Conservation (phyloP, 2,113 vertebrate species). For the Mobula birostris region DNA sequence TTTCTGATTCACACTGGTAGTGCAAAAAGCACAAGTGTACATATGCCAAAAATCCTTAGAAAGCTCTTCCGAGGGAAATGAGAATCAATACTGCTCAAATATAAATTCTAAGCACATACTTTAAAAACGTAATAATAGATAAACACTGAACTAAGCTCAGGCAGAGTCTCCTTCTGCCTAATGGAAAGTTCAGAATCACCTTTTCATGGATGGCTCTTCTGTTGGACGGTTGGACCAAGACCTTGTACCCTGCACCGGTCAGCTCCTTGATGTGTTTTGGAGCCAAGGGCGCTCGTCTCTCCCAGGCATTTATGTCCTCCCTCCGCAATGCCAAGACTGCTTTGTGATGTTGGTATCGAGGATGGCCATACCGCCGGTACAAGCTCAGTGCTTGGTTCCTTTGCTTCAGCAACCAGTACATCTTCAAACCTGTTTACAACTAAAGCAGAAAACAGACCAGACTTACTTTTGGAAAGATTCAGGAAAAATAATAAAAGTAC, state of each 20-base stretch:
- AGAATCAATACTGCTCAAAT: neutral
- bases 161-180: neutral
- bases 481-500: neutral
- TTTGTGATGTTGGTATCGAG: slow-evolving; percentile 50
- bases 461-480: neutral
- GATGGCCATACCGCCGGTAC: neutral
- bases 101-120: neutral
- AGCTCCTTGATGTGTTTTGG: slow-evolving; percentile 82
- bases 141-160: neutral
- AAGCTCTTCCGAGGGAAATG: neutral
- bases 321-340: slow-evolving; percentile 78
- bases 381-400: neutral
- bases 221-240: slow-evolving; percentile 89
- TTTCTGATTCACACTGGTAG: neutral
- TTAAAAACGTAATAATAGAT: neutral
- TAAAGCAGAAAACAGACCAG: neutral
- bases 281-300: slow-evolving; percentile 85
- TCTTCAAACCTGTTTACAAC: neutral
- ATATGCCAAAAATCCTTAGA: neutral
- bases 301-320: slow-evolving; percentile 89
- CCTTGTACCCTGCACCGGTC: slow-evolving; percentile 80
- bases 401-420: slow-evolving; percentile 13
- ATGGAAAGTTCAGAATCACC: slow-evolving; percentile 52
- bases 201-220: slow-evolving; percentile 86
- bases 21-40: neutral